These are phyloP conservation scores for Thysanoteuthis rhombus DNA, from an alignment of 2,888 invertebrate species.

Conservation along the genomic window DNA sequence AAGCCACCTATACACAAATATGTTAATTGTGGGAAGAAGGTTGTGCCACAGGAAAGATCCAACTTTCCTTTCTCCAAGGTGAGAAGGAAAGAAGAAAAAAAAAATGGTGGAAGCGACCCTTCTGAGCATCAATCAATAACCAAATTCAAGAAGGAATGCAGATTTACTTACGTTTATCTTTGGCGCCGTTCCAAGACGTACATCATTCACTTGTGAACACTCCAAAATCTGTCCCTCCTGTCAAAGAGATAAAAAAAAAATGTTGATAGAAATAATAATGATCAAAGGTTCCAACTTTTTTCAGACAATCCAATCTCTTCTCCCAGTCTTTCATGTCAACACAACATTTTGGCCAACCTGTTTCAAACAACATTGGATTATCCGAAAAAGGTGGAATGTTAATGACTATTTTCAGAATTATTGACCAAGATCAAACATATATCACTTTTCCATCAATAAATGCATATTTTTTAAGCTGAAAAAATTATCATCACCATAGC, in stretches of 20 bases:
- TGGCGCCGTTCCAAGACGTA: constrained; percentile 90
- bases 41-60: not conserved
- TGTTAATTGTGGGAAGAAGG: too few species aligned
- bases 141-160: not conserved
- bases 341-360: too few species aligned
- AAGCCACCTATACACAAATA: too few species aligned
- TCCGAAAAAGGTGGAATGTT: too few species aligned
- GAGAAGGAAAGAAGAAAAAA: not conserved
- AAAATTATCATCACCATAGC: too few species aligned
- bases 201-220: constrained; percentile 97
- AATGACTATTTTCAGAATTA: too few species aligned
- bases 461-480: not conserved
- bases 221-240: constrained; percentile 99
- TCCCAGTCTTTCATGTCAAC: too few species aligned
- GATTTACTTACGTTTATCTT: constrained; percentile 76
- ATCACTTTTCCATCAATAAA: not conserved
- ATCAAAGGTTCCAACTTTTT: too few species aligned
- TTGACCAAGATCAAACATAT: too few species aligned
- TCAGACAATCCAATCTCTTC: too few species aligned
- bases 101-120: not conserved
- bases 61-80: not conserved
- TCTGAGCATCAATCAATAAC: not conserved
- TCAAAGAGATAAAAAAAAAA: constrained; percentile 60
- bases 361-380: too few species aligned
- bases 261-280: not conserved